Base-by-base conservation (phyloP, 2,113 vertebrate species). In the Poeciliopsis retropinna region DNA sequence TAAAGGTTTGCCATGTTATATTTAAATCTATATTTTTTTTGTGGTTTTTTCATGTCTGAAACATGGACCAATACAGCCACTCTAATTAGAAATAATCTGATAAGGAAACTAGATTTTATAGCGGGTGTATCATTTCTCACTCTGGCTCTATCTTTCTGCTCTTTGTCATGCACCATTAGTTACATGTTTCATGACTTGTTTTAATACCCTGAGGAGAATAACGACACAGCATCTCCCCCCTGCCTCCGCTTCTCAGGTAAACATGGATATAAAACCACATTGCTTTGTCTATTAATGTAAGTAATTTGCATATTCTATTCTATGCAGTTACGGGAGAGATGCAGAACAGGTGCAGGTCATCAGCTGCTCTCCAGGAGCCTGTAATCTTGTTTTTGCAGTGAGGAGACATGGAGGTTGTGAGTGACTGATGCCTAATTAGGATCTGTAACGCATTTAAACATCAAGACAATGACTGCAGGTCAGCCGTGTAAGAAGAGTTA, bases 361-460 rank as follows among this genome's bases (percentile, higher is more conserved):
- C 34, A 37, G 11, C 34, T 11, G 34, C 34, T 37, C 34, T 37
- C 14, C 39, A 41, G 14, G 75, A 78, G 80, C 34, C 61, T 72
- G 60, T 64, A 67, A 51, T 82, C 61, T 75, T 64, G 30, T 67
- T 84, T 77, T 57, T 79, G 76, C 62, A 75, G 63, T 70, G 6
- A 66, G 64, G 6, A 64, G 64, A 73, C 71, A 64, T 60, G 30
- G 61, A 57, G 80, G 76, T 84, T 80, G 73, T 19, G 27, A 65
- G n/a, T 57, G 61, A 71, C 64, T 32, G 57, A 39, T 41, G 64
- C 57, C 73, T 84, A 79, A 86, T 81, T 31, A 83, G 37, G 25
- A 85, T 11, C 67, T 75, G 70, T 85, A 64, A 79, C 47, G 57
- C 34, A 32, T 73, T 62, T 57, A 81, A 72, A 32, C 70, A 69